These are phyloP conservation scores for Syngnathus scovelli DNA, from an alignment of 2,113 vertebrate species.

Conservation along the genomic window DNA sequence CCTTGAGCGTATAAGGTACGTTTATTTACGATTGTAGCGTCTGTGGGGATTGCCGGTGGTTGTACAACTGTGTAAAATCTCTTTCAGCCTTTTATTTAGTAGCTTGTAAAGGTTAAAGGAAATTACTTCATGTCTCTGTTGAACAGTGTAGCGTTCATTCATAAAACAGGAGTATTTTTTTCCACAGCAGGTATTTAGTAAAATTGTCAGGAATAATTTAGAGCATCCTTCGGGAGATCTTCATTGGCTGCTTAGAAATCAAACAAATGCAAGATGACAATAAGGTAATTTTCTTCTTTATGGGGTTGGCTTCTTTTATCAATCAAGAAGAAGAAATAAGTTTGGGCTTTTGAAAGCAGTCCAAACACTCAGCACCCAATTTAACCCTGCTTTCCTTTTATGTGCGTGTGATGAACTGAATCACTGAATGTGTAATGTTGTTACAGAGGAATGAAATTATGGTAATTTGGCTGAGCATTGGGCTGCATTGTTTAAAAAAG, in stretches of 20 bases:
- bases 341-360: slow-evolving; percentile 26
- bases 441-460: slow-evolving; percentile 55
- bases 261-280: slow-evolving; percentile 38
- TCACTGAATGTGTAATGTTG: slow-evolving; percentile 58
- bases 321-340: slow-evolving; percentile 26
- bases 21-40: slow-evolving; percentile 1
- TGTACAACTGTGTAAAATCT: not conserved
- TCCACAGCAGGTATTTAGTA: not conserved
- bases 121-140: not conserved
- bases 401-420: slow-evolving; percentile 53
- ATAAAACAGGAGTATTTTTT: not conserved
- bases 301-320: slow-evolving; percentile 33
- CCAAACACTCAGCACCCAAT: slow-evolving; percentile 47
- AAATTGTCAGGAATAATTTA: not conserved
- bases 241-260: slow-evolving; percentile 26
- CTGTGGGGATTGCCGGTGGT: not conserved
- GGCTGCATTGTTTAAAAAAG: slow-evolving; percentile 47
- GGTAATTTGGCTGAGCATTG: slow-evolving; percentile 50
- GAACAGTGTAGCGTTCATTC: not conserved
- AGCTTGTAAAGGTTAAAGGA: not conserved
- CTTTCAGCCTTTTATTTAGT: not conserved
- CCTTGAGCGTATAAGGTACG: not conserved
- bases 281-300: slow-evolving; percentile 43
- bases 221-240: not conserved
- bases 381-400: slow-evolving; percentile 51